A percentile compares a stretch with the other conserved stretches of the same genome.
Evolutionary conservation across 2,113 vertebrate species (phyloP).

Genomic region (Petrocephalus zakoni): DNA sequence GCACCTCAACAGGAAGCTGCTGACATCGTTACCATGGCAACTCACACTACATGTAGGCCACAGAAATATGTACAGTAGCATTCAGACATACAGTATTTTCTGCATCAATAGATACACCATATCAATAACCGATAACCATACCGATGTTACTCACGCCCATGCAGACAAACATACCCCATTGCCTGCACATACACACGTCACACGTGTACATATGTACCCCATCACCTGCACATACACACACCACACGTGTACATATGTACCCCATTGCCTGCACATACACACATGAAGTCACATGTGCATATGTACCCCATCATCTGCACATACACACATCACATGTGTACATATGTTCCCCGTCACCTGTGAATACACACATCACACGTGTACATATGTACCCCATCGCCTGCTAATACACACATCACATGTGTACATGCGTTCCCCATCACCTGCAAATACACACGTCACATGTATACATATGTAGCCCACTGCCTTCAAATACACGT

Average conservation of each 20-base stretch:
- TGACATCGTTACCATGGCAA: neutral
- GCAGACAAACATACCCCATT: neutral
- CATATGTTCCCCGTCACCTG: neutral
- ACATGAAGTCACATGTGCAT: too few relatives aligned
- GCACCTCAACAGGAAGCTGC: conserved; percentile 21
- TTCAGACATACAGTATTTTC: neutral
- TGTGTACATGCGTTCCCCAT: too few relatives aligned
- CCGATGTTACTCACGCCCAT: neutral
- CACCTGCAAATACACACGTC: neutral
- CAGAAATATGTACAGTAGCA: neutral
- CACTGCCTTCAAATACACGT: neutral
- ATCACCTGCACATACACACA: neutral
- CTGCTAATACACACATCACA: neutral
- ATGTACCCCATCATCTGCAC: too few relatives aligned
- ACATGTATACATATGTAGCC: neutral
- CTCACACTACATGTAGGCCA: neutral
- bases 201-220: neutral
- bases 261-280: too few relatives aligned
- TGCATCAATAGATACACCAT: neutral
- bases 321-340: neutral
- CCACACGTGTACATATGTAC: too few relatives aligned
- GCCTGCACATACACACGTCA: neutral
- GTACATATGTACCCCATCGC: neutral
- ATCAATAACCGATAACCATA: too few relatives aligned
- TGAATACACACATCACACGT: neutral